Conservation (phyloP, 2,888 invertebrate genomes). For the Arctia plantaginis region DNA sequence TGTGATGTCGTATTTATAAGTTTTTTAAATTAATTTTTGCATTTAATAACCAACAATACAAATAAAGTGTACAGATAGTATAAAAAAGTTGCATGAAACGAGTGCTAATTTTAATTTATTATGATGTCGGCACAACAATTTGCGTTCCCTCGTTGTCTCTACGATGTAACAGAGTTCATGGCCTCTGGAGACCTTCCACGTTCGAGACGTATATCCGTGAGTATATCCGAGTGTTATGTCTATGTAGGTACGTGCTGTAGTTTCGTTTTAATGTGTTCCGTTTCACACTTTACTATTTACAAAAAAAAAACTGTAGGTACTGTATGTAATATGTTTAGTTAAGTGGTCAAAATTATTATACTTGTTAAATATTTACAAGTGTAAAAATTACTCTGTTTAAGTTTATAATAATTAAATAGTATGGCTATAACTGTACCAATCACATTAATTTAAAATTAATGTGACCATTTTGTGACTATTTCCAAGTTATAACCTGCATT, state of each 20-base stretch:
- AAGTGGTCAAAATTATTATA: neutral
- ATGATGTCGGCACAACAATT: slow-evolving; percentile 51
- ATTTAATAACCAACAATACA: neutral
- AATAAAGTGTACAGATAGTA: slow-evolving; percentile 8
- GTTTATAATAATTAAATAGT: neutral
- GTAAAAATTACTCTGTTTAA: too few relatives aligned
- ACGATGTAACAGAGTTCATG: slow-evolving; percentile 61
- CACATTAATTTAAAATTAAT: neutral
- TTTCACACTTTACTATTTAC: slow-evolving; percentile 35
- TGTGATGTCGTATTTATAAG: neutral
- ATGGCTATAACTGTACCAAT: neutral
- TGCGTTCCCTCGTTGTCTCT: slow-evolving; percentile 52
- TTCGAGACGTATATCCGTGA: slow-evolving; percentile 27
- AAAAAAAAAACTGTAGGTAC: neutral
- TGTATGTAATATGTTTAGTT: neutral
- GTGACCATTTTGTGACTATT: neutral
- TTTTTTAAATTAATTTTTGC: neutral
- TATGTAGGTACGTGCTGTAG: slow-evolving; percentile 28
- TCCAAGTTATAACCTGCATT: neutral
- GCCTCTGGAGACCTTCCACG: slow-evolving; percentile 50
- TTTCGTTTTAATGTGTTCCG: slow-evolving; percentile 58
- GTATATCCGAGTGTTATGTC: slow-evolving; percentile 24
- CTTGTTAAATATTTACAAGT: neutral
- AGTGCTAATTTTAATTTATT: slow-evolving; percentile 33
- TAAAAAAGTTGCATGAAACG: slow-evolving; percentile 11